Evolutionary conservation across 2,113 vertebrate genomes (phyloP).

Genomic region (Malurus melanocephalus): DNA sequence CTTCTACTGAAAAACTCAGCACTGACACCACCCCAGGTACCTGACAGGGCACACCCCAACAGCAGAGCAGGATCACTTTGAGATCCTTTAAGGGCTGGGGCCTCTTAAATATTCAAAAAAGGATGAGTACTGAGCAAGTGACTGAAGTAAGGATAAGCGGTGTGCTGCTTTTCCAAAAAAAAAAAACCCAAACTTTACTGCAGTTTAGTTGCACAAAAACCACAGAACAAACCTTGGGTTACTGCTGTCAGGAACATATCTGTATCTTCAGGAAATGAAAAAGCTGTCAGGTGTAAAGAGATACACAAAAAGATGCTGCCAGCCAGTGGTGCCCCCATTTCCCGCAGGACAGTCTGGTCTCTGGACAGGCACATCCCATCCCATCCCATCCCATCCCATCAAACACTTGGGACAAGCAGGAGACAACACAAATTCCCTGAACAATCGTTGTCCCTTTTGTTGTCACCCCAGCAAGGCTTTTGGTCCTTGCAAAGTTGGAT

Average conservation of each 20-base stretch:
- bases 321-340: neutral
- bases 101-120: neutral
- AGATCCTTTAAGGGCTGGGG: neutral
- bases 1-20: neutral
- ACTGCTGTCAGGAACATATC: neutral
- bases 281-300: neutral
- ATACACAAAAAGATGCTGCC: neutral
- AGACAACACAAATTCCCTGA: neutral
- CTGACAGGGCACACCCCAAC: neutral
- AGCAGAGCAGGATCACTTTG: neutral
- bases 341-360: too few species aligned
- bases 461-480: neutral
- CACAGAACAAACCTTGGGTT: neutral
- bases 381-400: neutral
- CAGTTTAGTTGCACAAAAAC: neutral
- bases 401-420: fast-evolving
- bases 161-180: neutral
- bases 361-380: too few species aligned
- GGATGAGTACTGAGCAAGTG: fast-evolving
- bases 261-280: neutral
- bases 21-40: neutral
- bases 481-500: neutral
- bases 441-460: too few species aligned
- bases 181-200: neutral
- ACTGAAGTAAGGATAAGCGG: neutral